A percentile compares a stretch with the other conserved stretches of the same genome.
phyloP scores from a whole-genome alignment of 1,140 invertebrate species.

The Caenorhabditis elegans region DNA sequence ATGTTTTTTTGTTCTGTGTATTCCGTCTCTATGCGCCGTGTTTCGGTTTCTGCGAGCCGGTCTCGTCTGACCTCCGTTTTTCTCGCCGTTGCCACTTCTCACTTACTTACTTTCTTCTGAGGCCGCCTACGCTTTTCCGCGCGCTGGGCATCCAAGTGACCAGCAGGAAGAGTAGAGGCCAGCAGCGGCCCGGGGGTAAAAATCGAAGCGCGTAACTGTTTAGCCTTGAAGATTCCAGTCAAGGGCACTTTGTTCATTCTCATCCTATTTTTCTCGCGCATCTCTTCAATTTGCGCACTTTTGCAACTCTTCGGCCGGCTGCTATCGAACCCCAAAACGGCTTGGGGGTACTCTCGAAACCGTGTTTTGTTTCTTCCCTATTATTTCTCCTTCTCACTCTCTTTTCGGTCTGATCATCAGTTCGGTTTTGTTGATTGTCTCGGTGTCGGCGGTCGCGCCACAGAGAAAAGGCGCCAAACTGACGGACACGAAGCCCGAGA shows the following conservation, averaged over 20 bases:
- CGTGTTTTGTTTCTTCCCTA: not conserved
- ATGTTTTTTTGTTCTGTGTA: not conserved
- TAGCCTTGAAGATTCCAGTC: constrained; percentile 32
- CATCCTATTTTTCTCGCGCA: constrained; percentile 27
- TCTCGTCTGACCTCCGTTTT: not conserved
- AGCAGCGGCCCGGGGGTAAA: not conserved
- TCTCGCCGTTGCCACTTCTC: constrained; percentile 5
- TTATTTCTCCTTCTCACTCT: not conserved
- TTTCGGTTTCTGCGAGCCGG: not conserved
- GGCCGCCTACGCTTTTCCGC: constrained; percentile 10
- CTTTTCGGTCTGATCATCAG: constrained; percentile 25
- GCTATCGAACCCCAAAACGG: constrained; percentile 22
- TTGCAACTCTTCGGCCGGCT: constrained; percentile 21
- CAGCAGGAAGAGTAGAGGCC: constrained; percentile 7
- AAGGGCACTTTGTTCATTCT: constrained; percentile 31
- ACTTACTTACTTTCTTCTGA: constrained; percentile 15
- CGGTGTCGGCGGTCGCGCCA: constrained; percentile 28
- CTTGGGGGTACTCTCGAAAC: constrained; percentile 17
- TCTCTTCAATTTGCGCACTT: constrained; percentile 26
- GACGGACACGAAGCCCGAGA: constrained; percentile 18
- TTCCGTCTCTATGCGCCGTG: not conserved
- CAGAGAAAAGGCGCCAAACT: constrained; percentile 30
- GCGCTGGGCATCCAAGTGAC: not conserved
- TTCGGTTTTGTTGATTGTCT: constrained; percentile 28
- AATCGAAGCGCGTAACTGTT: constrained; percentile 29